A percentile compares a stretch with the other conserved stretches of the same genome.
Conservation (phyloP, 2,888 invertebrate genomes). For the Mimumesa dahlbomi region DNA sequence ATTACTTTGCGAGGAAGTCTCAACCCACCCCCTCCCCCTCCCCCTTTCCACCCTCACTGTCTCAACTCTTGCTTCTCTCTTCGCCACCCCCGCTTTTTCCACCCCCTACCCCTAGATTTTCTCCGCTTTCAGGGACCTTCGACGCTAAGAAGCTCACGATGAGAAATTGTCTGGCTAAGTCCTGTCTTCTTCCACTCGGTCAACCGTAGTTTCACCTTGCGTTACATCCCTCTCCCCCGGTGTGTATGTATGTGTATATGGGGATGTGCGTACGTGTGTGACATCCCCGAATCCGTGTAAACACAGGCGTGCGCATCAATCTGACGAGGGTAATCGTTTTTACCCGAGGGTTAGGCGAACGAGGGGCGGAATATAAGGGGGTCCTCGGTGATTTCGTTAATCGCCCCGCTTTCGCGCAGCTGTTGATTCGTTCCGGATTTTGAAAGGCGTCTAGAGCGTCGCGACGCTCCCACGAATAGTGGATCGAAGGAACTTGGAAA, state of each 20-base stretch:
- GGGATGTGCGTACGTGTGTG: conserved; percentile 3
- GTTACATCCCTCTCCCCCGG: no score
- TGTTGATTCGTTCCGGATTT: background rate
- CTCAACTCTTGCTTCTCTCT: conserved; percentile 2
- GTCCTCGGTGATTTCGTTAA: background rate
- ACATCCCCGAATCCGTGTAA: conserved; percentile 13
- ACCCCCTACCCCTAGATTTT: background rate
- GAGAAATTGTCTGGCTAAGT: conserved; percentile 66
- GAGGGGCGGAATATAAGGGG: background rate
- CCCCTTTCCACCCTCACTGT: background rate
- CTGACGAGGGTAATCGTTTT: background rate
- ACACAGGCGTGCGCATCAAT: conserved; percentile 6
- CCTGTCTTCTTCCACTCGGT: conserved; percentile 48
- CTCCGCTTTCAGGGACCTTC: conserved; percentile 35
- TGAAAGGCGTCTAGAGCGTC: no score
- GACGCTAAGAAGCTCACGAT: conserved; percentile 65
- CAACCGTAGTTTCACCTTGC: conserved; percentile 34
- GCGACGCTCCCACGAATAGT: no score
- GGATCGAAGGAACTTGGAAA: no score
- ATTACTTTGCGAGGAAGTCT: conserved; percentile 53
- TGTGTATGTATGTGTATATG: no score
- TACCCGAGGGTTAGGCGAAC: background rate
- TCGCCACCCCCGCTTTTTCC: background rate
- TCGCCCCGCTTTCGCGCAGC: background rate
- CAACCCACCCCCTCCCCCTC: background rate